Conservation (phyloP, 2,888 invertebrate genomes). For the Drosophila lutescens region DNA sequence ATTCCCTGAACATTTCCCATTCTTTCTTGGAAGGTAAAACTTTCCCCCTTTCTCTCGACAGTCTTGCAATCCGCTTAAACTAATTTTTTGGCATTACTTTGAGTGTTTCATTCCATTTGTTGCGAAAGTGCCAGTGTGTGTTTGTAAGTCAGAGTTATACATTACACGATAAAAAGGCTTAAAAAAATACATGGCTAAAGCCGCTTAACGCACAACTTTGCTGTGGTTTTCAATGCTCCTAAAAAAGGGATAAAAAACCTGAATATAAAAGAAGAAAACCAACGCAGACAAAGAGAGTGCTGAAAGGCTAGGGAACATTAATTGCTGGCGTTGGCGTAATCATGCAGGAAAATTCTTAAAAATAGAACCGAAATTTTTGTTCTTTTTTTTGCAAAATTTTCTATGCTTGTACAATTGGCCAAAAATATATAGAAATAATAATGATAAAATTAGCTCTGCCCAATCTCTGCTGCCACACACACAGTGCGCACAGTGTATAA, state of each 20-base stretch:
- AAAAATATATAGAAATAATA: no score
- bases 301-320: no score
- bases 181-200: conserved; percentile 65
- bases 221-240: conserved; percentile 58
- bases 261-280: neutral
- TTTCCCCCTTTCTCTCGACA: neutral
- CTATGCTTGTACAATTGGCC: no score
- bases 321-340: no score
- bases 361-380: no score
- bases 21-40: neutral
- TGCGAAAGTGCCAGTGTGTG: conserved; percentile 7
- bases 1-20: neutral
- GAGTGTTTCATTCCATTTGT: conserved; percentile 41
- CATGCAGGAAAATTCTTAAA: no score
- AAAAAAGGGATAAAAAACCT: neutral
- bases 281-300: neutral
- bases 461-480: no score
- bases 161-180: conserved; percentile 68
- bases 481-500: no score
- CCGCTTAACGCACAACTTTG: conserved; percentile 16
- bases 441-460: no score
- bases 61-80: conserved; percentile 71
- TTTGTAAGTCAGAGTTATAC: conserved; percentile 53
- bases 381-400: no score
- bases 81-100: conserved; percentile 75